These are phyloP conservation scores for Idris sp. DNA, from an alignment of 1,140 invertebrate genomes.

Conservation along the genomic window DNA sequence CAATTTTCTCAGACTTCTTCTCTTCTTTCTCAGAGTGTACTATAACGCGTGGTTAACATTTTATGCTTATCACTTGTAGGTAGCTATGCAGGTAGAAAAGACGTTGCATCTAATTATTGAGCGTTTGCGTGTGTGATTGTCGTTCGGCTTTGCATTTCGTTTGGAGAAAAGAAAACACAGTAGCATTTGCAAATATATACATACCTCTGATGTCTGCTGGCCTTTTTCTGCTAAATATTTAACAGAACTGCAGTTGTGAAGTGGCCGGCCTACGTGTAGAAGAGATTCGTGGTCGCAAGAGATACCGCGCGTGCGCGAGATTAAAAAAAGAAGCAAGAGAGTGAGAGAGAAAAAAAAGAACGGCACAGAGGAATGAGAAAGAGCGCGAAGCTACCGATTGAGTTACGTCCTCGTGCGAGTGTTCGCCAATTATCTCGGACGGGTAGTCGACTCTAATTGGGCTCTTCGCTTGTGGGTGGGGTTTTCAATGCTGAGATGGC, in stretches of 20 bases:
- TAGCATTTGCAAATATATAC: constrained; percentile 25
- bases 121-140: constrained; percentile 41
- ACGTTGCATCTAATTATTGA: constrained; percentile 51
- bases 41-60: constrained; percentile 18
- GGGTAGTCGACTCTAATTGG: constrained; percentile 74
- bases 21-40: background rate
- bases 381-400: constrained; percentile 68
- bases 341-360: constrained; percentile 56
- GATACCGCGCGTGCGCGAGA: constrained; percentile 40
- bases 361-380: constrained; percentile 46
- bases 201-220: constrained; percentile 4
- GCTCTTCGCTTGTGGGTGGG: constrained; percentile 72
- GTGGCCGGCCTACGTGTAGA: constrained; percentile 26
- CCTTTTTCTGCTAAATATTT: constrained; percentile 37
- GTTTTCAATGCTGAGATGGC: constrained; percentile 61
- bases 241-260: constrained; percentile 12
- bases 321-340: constrained; percentile 30
- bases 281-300: constrained; percentile 20
- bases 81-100: constrained; percentile 43
- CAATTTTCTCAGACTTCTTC: constrained; percentile 14
- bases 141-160: constrained; percentile 32
- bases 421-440: constrained; percentile 74
- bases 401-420: constrained; percentile 70
- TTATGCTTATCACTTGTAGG: constrained; percentile 32
- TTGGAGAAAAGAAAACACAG: constrained; percentile 27